Evolutionary conservation across 2,888 invertebrate species (phyloP).

Genomic region (Apamea sordens): DNA sequence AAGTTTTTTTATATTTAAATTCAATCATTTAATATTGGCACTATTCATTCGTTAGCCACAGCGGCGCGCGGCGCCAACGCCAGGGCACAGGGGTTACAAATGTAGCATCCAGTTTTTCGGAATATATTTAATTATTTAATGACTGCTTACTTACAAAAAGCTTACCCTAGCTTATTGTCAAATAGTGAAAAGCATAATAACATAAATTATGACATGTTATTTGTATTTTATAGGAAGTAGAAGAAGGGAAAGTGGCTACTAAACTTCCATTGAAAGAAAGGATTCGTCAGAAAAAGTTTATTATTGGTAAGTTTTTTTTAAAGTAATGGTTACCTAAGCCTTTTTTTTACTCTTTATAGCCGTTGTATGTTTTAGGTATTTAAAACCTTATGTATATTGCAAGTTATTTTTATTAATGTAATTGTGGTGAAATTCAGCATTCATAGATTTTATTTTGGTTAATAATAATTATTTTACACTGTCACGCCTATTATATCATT

Average conservation of each 20-base stretch:
- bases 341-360: background rate
- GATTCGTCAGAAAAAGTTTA: constrained; percentile 92
- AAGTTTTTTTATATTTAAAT: no score
- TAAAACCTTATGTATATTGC: background rate
- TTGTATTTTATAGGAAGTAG: constrained; percentile 84
- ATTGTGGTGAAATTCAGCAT: background rate
- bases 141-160: no score
- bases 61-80: no score
- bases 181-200: background rate
- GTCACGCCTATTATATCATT: background rate
- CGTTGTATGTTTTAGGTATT: background rate
- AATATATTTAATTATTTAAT: no score
- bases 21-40: no score
- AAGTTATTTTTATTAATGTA: background rate
- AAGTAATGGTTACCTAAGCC: background rate
- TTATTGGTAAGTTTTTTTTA: constrained; percentile 88
- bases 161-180: background rate
- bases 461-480: background rate
- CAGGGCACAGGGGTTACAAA: no score
- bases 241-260: constrained; percentile 88
- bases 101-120: no score
- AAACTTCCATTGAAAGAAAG: constrained; percentile 90
- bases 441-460: background rate
- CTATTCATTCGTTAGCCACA: no score
- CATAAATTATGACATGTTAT: background rate